A percentile compares a stretch with the other conserved stretches of the same genome.
Evolutionary conservation across 2,113 vertebrate species (phyloP).

Genomic region (Hippocampus abdominalis): DNA sequence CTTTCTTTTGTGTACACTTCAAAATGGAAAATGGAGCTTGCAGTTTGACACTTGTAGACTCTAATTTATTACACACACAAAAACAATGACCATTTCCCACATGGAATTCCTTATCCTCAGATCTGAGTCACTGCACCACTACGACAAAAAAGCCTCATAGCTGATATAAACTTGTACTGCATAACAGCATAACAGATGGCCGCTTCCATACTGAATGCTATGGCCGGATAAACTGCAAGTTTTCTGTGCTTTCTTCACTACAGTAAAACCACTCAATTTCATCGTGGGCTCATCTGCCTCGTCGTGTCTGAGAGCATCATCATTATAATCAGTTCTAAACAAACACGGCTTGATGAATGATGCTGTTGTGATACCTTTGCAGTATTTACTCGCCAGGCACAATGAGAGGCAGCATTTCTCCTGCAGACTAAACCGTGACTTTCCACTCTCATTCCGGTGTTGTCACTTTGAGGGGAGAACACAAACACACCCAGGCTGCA

Average conservation of each 20-base stretch:
- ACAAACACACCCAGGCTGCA: conserved; percentile 28
- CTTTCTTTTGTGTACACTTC: conserved; percentile 5
- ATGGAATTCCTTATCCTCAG: conserved; percentile 24
- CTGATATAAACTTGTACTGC: conserved; percentile 38
- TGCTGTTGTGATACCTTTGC: conserved; percentile 39
- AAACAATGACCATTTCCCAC: conserved; percentile 32
- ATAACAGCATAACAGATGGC: conserved; percentile 32
- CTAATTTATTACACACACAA: conserved; percentile 19
- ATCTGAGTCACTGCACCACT: conserved; percentile 42
- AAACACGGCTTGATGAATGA: conserved; percentile 33
- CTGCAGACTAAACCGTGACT: conserved; percentile 25
- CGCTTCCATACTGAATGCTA: conserved; percentile 39
- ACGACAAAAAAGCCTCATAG: conserved; percentile 22
- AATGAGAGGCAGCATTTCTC: conserved; percentile 40
- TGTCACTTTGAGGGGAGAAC: conserved; percentile 44
- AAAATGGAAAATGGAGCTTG: conserved; percentile 11
- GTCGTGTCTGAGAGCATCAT: conserved; percentile 5
- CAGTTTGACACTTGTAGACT: background rate
- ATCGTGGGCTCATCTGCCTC: conserved; percentile 3
- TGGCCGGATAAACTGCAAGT: conserved; percentile 24
- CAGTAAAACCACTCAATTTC: conserved; percentile 1
- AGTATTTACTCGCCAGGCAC: conserved; percentile 41
- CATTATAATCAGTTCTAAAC: conserved; percentile 51
- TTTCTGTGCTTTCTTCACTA: conserved; percentile 6
- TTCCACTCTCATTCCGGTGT: conserved; percentile 45